Conservation (phyloP, 2,888 invertebrate genomes). For the Philhelius pedissequus region DNA sequence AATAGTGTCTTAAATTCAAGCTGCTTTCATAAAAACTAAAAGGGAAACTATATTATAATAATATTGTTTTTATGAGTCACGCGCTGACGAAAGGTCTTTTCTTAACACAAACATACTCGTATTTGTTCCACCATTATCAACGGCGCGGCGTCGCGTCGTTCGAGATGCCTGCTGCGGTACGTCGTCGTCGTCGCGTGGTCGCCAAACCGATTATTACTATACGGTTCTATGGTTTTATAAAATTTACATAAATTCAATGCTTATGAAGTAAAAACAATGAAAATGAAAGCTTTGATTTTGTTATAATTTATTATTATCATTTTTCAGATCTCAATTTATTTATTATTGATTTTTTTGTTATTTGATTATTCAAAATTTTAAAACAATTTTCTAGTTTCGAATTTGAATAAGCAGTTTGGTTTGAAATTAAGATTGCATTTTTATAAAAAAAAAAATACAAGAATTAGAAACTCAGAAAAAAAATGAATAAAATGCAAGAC, state of each 20-base stretch:
- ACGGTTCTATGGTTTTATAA: not conserved
- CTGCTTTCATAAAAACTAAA: slow-evolving; percentile 8
- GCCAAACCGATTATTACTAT: not conserved
- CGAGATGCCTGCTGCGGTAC: too few relatives aligned
- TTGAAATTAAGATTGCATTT: too few relatives aligned
- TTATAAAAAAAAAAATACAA: too few relatives aligned
- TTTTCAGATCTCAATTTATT: not conserved
- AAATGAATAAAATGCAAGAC: too few relatives aligned
- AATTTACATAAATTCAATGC: slow-evolving; percentile 7
- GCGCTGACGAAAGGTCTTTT: not conserved
- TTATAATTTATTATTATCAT: not conserved
- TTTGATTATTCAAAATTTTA: not conserved
- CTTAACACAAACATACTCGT: too few relatives aligned
- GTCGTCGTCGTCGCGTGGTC: not conserved
- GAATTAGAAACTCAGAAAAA: too few relatives aligned
- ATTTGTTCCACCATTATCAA: not conserved
- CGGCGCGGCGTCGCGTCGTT: not conserved
- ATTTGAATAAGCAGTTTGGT: too few relatives aligned
- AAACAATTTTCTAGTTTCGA: too few relatives aligned
- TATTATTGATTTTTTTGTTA: not conserved
- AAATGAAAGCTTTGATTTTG: slow-evolving; percentile 39
- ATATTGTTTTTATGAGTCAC: slow-evolving; percentile 7
- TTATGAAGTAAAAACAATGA: not conserved
- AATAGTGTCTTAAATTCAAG: not conserved
- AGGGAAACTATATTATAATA: not conserved